Conservation (phyloP, 2,113 vertebrate species). For the Thomomys bottae region DNA sequence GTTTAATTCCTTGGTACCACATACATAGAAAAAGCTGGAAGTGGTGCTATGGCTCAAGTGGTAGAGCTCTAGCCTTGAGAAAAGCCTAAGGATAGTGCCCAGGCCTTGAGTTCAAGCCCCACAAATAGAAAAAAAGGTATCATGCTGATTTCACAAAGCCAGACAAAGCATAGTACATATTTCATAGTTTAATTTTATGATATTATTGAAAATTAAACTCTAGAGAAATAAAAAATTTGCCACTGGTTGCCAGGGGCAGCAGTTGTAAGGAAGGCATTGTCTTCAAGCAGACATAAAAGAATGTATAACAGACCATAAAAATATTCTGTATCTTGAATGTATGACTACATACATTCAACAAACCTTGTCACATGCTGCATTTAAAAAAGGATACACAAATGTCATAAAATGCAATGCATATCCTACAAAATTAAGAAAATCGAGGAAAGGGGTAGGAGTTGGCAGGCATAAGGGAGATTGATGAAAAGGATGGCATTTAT, state of each 20-base stretch:
- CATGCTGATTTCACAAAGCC: too few relatives aligned
- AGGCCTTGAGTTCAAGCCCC: too few relatives aligned
- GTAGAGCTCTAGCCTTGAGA: too few relatives aligned
- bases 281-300: not conserved
- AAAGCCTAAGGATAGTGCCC: too few relatives aligned
- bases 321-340: not conserved
- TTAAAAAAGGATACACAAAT: not conserved
- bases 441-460: too few relatives aligned
- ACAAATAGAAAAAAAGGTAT: too few relatives aligned
- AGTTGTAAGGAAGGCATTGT: not conserved
- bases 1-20: too few relatives aligned
- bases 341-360: not conserved
- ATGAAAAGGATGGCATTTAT: not conserved
- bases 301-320: not conserved
- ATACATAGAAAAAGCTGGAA: too few relatives aligned
- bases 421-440: too few relatives aligned
- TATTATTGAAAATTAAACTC: conserved; percentile 16
- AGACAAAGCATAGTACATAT: not conserved
- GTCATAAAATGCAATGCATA: too few relatives aligned
- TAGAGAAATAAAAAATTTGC: not conserved
- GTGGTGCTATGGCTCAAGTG: too few relatives aligned
- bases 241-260: not conserved
- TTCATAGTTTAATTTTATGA: not conserved
- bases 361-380: not conserved
- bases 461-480: too few relatives aligned